phyloP scores from a whole-genome alignment of 2,113 vertebrate species.

The Electrona antarctica region DNA sequence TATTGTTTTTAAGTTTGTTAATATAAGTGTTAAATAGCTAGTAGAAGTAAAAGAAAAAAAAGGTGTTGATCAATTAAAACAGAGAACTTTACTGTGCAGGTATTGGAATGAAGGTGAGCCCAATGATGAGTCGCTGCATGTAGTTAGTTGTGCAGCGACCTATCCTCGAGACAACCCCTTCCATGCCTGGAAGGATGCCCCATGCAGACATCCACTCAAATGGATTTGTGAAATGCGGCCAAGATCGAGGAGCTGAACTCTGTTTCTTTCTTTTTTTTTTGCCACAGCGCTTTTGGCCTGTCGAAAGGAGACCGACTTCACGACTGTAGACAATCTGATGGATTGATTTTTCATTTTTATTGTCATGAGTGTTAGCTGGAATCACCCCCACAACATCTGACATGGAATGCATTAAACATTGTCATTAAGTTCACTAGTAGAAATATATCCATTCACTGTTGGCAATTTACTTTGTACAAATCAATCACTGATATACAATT shows the following conservation, averaged over 20 bases:
- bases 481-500: slow-evolving; percentile 24
- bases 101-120: slow-evolving; percentile 75
- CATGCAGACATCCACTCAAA: slow-evolving; percentile 57
- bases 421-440: slow-evolving; percentile 18
- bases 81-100: slow-evolving; percentile 47
- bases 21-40: not conserved
- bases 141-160: slow-evolving; percentile 71
- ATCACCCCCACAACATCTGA: slow-evolving; percentile 39
- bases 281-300: not conserved
- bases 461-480: slow-evolving; percentile 43
- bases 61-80: no score
- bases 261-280: not conserved
- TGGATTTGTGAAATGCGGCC: slow-evolving; percentile 76
- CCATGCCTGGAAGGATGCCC: slow-evolving; percentile 75
- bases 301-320: not conserved
- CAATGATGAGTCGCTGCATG: no score
- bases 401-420: slow-evolving; percentile 33
- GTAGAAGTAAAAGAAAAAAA: no score
- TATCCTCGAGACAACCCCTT: slow-evolving; percentile 61
- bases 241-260: not conserved
- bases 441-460: slow-evolving; percentile 24
- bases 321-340: slow-evolving; percentile 1
- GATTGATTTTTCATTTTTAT: slow-evolving; percentile 31
- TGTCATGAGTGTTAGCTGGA: not conserved
- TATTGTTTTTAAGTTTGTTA: no score